Evolutionary conservation across 2,888 invertebrate species (phyloP), one percentile per base, ranked within the genome.

Genomic region (Drosophila nigricruria): DNA sequence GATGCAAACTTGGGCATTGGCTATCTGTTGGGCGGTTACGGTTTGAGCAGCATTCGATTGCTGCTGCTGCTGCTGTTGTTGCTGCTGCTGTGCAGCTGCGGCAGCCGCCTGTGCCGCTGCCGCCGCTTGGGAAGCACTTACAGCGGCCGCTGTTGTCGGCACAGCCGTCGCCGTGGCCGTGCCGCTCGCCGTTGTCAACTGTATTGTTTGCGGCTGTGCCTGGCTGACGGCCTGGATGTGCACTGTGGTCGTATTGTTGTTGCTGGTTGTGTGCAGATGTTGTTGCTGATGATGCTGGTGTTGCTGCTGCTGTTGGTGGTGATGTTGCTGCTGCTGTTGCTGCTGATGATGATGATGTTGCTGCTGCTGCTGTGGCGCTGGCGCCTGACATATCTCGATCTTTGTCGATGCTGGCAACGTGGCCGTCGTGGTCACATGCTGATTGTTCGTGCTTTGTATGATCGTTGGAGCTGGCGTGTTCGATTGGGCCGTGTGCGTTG

Each of bases 1-100:
- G 93, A 96, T 95, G 96, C 96, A 96, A 94, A 96, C 96, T 94
- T 96, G 96, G 91, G 95, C 95, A 91, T 95, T 93, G 87, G 93
- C 91, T 70, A 92, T 91, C 70, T 91, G 92, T 82, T 92, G 92
- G 64, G 91, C 86, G 59, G 91, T 84, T 61, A 89, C 79, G 20
- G 84, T 82, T 54, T 88, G 88, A 23, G 78, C 74, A 52, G 77
- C 73, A 54, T 77, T 74, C 57, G 68, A 53, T 50, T 73, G 73
- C 43, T 64, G 85, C 32, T 49, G 86, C 60, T 60, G 84, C 43
- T n/a, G 79, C 77, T n/a, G 79, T 5, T 40, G 42, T 5, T 42
- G 42, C 34, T 63, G 85, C 30, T 60, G 84, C 32, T n/a, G 79
- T 75, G 50, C 50, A 52, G 50, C 50, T 42, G 70, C 30, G 49